Percentiles rank a stretch among this genome's conserved stretches.
Evolutionary conservation across 1,140 invertebrate genomes (phyloP).

Genomic region (Solenopsis invicta): DNA sequence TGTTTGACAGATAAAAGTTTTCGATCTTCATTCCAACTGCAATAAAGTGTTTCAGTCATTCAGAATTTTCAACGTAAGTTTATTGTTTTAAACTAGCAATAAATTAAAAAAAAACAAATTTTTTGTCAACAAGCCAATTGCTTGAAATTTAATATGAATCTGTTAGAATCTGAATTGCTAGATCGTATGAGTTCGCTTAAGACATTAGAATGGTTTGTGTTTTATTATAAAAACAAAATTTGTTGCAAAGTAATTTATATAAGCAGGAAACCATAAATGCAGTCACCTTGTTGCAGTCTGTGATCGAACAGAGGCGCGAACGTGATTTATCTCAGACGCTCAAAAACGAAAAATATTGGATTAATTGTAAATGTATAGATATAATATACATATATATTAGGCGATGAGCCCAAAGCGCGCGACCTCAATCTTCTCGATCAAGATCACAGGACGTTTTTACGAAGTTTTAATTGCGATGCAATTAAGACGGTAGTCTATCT

Average conservation of each 20-base stretch:
- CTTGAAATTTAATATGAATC: background rate
- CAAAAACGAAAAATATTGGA: constrained; percentile 5
- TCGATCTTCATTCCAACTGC: background rate
- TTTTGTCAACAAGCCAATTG: no score
- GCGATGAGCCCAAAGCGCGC: constrained; percentile 4
- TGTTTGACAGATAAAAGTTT: background rate
- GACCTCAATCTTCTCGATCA: constrained; percentile 2
- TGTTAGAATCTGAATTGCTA: background rate
- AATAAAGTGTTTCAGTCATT: constrained; percentile 27
- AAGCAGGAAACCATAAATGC: constrained; percentile 58
- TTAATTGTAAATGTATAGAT: constrained; percentile 17
- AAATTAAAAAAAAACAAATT: background rate
- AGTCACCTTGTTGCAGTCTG: background rate
- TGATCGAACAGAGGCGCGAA: constrained; percentile 14
- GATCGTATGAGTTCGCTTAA: background rate
- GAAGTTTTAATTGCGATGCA: constrained; percentile 48
- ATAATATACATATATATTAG: constrained; percentile 26
- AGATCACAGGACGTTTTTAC: constrained; percentile 41
- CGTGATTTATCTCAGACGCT: constrained; percentile 44
- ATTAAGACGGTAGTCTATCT: constrained; percentile 65
- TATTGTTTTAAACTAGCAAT: background rate
- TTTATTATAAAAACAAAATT: constrained; percentile 60
- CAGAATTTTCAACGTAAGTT: background rate
- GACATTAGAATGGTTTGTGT: constrained; percentile 42
- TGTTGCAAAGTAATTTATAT: constrained; percentile 22